These are phyloP conservation scores for Clarias laeviceps DNA, from an alignment of 2,797 vertebrate genomes.

Conservation along the genomic window DNA sequence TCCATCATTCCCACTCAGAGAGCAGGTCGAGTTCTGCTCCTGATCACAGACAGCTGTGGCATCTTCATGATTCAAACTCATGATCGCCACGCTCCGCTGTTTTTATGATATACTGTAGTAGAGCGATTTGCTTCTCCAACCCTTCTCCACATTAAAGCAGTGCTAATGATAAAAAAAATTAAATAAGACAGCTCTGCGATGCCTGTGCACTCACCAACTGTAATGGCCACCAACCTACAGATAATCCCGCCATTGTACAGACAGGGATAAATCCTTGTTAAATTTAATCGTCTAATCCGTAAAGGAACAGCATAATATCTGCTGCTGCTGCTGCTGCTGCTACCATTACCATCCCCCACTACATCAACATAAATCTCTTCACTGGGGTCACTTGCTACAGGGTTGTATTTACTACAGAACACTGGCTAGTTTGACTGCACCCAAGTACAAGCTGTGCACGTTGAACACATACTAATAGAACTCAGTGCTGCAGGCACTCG, in stretches of 20 bases:
- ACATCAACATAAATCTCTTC: constrained; percentile 22
- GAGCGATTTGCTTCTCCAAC: neutral
- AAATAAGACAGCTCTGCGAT: constrained; percentile 59
- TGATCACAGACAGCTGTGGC: neutral
- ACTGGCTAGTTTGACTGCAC: constrained; percentile 32
- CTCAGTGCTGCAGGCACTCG: constrained; percentile 11
- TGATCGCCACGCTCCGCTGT: neutral
- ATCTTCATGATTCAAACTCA: constrained; percentile 1
- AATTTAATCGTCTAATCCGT: constrained; percentile 80
- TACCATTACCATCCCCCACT: constrained; percentile 42
- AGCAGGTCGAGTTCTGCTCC: neutral
- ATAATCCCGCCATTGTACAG: constrained; percentile 78
- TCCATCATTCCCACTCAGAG: too few species aligned
- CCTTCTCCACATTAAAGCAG: constrained; percentile 20
- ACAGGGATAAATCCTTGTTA: constrained; percentile 77
- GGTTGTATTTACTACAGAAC: constrained; percentile 28
- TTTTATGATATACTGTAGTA: neutral
- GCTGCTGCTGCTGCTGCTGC: constrained; percentile 12
- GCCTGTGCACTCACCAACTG: constrained; percentile 49
- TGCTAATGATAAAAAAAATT: constrained; percentile 31
- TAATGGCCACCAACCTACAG: constrained; percentile 66
- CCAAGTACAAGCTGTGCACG: constrained; percentile 36
- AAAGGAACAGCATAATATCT: constrained; percentile 48
- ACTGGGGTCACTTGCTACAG: neutral
- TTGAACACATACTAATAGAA: constrained; percentile 52